Conservation (phyloP, 2,888 invertebrate species). For the Sturmia bella region DNA sequence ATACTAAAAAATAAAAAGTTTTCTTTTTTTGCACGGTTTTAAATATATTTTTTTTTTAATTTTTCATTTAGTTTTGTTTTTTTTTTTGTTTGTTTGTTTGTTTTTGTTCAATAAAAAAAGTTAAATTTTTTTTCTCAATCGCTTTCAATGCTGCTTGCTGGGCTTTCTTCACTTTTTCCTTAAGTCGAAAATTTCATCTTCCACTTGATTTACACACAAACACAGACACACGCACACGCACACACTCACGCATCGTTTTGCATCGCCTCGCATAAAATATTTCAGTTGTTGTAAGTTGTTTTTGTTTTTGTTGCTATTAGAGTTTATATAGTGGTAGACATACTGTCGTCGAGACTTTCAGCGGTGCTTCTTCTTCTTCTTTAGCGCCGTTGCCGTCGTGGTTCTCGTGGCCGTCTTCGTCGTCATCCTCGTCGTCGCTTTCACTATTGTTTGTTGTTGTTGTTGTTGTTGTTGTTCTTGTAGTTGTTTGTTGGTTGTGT, state of each 20-base stretch:
- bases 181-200: slow-evolving; percentile 6
- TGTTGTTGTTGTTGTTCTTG: slow-evolving; percentile 3
- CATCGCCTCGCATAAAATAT: slow-evolving; percentile 8
- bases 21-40: slow-evolving; percentile 57
- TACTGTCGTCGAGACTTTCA: slow-evolving; percentile 57
- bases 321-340: slow-evolving; percentile 66
- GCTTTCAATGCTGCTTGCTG: slow-evolving; percentile 45
- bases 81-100: slow-evolving; percentile 33
- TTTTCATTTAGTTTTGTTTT: slow-evolving; percentile 36
- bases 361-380: slow-evolving; percentile 9
- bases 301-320: slow-evolving; percentile 54
- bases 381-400: not conserved
- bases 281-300: slow-evolving; percentile 60
- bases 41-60: slow-evolving; percentile 28
- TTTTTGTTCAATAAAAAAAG: slow-evolving; percentile 62
- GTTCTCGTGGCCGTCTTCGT: slow-evolving; percentile 33
- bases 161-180: slow-evolving; percentile 21
- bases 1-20: slow-evolving; percentile 60
- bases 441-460: slow-evolving; percentile 13
- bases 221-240: slow-evolving; percentile 27
- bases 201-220: slow-evolving; percentile 31
- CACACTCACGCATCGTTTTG: not conserved
- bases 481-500: slow-evolving; percentile 14
- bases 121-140: slow-evolving; percentile 38
- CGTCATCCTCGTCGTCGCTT: slow-evolving; percentile 11